phyloP scores from a whole-genome alignment of 2,113 vertebrate genomes.

The Malaclemys terrapin region DNA sequence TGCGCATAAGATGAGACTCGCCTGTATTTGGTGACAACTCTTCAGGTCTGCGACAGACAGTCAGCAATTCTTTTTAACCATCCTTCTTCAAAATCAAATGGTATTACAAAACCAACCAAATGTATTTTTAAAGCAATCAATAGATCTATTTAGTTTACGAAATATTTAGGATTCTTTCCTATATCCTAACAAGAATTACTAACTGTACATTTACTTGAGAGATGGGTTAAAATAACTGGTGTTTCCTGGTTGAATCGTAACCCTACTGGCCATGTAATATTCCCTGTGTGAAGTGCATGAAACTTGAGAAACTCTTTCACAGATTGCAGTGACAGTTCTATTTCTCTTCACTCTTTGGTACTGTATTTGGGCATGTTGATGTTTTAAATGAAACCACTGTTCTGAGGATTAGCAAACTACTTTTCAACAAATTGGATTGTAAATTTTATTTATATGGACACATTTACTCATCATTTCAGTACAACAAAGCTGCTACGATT shows the following conservation, averaged over 20 bases:
- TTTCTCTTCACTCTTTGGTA: constrained; percentile 3
- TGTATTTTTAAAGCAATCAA: neutral
- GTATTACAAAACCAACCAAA: neutral
- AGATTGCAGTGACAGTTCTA: neutral
- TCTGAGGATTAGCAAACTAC: constrained; percentile 20
- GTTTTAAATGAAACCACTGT: constrained; percentile 40
- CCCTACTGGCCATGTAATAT: neutral
- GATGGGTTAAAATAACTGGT: neutral
- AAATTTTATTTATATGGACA: constrained; percentile 12
- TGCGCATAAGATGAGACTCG: no score
- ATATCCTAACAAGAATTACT: neutral
- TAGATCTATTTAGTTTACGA: neutral
- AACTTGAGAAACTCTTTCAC: neutral
- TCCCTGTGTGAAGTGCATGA: neutral
- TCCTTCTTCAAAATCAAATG: neutral
- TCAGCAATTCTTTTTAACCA: neutral
- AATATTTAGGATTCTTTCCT: neutral
- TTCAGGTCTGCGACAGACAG: neutral
- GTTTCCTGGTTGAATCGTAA: neutral
- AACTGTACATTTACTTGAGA: neutral
- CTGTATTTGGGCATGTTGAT: neutral
- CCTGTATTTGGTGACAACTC: neutral
- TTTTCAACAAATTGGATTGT: constrained; percentile 20
- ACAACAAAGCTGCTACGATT: neutral
- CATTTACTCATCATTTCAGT: neutral